phyloP scores from a whole-genome alignment of 53 echinoderm and acorn worm genomes.

The Zoroaster sp. region DNA sequence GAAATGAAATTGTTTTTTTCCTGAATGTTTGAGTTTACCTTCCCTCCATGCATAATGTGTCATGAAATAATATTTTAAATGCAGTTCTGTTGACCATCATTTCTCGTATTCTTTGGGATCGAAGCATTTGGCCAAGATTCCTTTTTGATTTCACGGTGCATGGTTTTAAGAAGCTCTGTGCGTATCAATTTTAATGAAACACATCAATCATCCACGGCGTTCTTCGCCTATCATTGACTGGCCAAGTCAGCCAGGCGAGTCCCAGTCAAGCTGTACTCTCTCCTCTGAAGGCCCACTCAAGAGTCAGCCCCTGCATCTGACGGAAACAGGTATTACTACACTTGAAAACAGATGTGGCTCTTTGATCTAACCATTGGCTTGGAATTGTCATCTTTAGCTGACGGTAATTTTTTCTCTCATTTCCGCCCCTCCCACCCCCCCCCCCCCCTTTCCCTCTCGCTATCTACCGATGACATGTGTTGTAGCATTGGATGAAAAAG shows the following conservation, averaged over 20 bases:
- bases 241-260: background rate
- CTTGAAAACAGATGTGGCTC: constrained; percentile 6
- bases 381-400: background rate
- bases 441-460: background rate
- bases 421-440: background rate
- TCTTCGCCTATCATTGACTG: constrained; percentile 5
- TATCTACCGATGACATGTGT: background rate
- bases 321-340: background rate
- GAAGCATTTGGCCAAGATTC: background rate
- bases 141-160: constrained; percentile 37
- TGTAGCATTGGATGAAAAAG: background rate
- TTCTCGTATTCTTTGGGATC: background rate
- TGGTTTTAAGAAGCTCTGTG: constrained; percentile 15
- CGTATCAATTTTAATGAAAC: constrained; percentile 42
- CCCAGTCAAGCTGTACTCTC: constrained; percentile 4
- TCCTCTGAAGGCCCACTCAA: background rate
- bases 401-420: background rate
- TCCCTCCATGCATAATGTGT: too few species aligned
- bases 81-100: background rate
- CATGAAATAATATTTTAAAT: background rate
- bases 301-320: background rate
- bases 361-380: background rate
- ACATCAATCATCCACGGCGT: constrained; percentile 28
- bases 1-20: too few species aligned
- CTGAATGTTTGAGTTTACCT: too few species aligned